Conservation (phyloP, 1,140 invertebrate genomes). For the Drosophila athabasca region DNA sequence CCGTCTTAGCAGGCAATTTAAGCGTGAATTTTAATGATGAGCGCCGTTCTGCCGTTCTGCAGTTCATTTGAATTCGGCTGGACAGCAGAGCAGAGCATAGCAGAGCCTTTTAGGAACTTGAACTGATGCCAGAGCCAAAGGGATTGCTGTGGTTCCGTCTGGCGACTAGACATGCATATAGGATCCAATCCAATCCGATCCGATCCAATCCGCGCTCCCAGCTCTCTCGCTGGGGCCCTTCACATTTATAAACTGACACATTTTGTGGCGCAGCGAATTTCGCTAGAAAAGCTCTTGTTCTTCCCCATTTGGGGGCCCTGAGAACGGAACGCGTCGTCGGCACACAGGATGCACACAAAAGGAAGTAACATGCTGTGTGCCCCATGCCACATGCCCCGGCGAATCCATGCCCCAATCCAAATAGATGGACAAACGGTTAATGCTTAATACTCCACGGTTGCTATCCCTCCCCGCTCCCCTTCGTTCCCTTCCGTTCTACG, state of each 20-base stretch:
- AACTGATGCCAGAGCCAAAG: constrained; percentile 27
- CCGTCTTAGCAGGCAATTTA: constrained; percentile 66
- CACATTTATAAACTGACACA: constrained; percentile 71
- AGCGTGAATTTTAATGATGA: constrained; percentile 81
- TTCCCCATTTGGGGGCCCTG: constrained; percentile 46
- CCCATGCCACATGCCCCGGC: constrained; percentile 11
- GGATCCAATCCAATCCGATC: too few species aligned
- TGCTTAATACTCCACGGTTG: constrained; percentile 3
- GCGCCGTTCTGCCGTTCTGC: constrained; percentile 49
- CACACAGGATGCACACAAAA: constrained; percentile 70
- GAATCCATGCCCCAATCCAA: constrained; percentile 18
- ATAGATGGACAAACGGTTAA: constrained; percentile 9
- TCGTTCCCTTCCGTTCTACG: not conserved
- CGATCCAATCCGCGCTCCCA: too few species aligned
- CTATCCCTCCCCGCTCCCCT: too few species aligned
- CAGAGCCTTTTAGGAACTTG: constrained; percentile 51
- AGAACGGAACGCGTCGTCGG: constrained; percentile 56
- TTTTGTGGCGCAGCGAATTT: constrained; percentile 69
- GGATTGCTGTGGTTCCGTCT: not conserved
- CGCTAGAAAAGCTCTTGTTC: constrained; percentile 64
- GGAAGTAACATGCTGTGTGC: constrained; percentile 74
- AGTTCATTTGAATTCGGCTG: constrained; percentile 74
- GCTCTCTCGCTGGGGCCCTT: constrained; percentile 14
- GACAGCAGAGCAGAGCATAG: too few species aligned
- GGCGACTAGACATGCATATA: constrained; percentile 60